Conservation (phyloP, 2,113 vertebrate species). For the Tachysurus vachellii region DNA sequence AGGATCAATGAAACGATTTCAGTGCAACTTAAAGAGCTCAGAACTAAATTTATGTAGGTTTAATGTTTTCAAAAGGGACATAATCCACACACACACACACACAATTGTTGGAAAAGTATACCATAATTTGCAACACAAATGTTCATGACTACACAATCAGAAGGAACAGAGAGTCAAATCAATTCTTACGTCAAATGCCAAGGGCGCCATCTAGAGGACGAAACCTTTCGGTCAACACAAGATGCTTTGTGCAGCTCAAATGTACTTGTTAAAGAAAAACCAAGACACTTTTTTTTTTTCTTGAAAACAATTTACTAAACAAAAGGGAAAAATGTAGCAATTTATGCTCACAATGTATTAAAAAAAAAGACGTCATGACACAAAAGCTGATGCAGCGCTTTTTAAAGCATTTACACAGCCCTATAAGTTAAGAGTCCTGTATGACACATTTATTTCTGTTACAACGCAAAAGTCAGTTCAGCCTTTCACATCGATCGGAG, state of each 20-base stretch:
- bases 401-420: constrained; percentile 53
- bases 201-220: constrained; percentile 50
- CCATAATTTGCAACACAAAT: background rate
- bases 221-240: background rate
- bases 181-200: constrained; percentile 9
- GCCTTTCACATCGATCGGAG: background rate
- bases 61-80: background rate
- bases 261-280: background rate
- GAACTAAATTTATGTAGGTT: background rate
- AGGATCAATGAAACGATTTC: background rate
- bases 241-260: background rate
- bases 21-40: background rate
- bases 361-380: constrained; percentile 39
- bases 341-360: constrained; percentile 5
- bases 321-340: constrained; percentile 39
- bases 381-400: constrained; percentile 55
- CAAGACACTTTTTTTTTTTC: constrained; percentile 23
- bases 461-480: background rate
- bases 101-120: background rate
- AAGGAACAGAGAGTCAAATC: background rate
- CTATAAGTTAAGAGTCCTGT: constrained; percentile 47
- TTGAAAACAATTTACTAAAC: constrained; percentile 38
- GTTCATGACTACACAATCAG: background rate
- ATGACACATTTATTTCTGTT: background rate
- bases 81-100: background rate